Conservation (phyloP, 1,140 invertebrate species). For the Zaprionus ornatus region DNA sequence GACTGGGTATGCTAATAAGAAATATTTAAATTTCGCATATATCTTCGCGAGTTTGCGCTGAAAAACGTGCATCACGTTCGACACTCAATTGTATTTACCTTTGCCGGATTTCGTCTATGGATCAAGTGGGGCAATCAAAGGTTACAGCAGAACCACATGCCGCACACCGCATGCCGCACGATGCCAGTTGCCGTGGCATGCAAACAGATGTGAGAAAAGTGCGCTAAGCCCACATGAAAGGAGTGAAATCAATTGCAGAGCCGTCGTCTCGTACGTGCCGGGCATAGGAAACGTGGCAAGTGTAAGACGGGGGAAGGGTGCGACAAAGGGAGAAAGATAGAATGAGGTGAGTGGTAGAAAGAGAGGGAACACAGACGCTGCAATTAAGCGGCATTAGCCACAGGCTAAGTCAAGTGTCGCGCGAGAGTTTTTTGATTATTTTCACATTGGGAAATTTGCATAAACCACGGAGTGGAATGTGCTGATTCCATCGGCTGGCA, state of each 20-base stretch:
- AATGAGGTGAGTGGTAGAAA: neutral
- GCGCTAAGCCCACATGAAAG: constrained; percentile 58
- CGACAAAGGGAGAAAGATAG: neutral
- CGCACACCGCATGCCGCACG: constrained; percentile 14
- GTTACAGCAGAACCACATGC: constrained; percentile 9
- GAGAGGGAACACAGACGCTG: constrained; percentile 13
- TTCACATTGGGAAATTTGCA: constrained; percentile 41
- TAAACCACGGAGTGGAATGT: constrained; percentile 34
- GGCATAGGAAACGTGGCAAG: constrained; percentile 44
- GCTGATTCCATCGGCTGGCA: constrained; percentile 59
- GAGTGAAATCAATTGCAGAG: constrained; percentile 58
- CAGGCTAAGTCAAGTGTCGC: constrained; percentile 30
- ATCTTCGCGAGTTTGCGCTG: constrained; percentile 5
- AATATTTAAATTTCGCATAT: neutral
- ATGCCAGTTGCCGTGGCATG: constrained; percentile 25
- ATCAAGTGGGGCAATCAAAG: constrained; percentile 74
- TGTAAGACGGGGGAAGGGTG: neutral
- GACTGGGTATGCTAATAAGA: neutral
- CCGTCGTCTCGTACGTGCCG: constrained; percentile 55
- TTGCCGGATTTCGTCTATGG: constrained; percentile 47
- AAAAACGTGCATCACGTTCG: constrained; percentile 47
- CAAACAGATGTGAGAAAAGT: constrained; percentile 43
- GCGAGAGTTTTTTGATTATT: constrained; percentile 23
- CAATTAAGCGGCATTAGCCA: constrained; percentile 59
- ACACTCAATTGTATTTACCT: constrained; percentile 66